Evolutionary conservation across 2,888 invertebrate species (phyloP), one percentile per base, ranked within the genome.

Genomic region (Shargacucullia verbasci): DNA sequence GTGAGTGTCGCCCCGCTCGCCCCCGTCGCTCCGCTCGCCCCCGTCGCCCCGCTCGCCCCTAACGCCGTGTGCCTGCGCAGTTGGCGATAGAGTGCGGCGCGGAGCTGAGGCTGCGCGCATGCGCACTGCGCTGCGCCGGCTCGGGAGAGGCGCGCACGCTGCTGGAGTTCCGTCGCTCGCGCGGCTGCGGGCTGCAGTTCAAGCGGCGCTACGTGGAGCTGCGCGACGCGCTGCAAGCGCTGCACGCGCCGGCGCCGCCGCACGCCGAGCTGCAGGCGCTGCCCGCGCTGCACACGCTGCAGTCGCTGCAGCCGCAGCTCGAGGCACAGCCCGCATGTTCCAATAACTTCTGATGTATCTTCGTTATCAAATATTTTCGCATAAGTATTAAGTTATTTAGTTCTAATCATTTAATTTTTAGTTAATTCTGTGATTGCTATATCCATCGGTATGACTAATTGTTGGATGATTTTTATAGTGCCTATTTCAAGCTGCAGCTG

Each of bases 121-220:
- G 83, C 80, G 86, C 82, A 67, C 77, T 75, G 77, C 70, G 77
- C 74, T 61, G 79, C 71, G 60, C 43, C 58, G 41, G 52, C 13
- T 44, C 72, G 35, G 48, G 68, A 38, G 72, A 14, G 43, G 49
- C 50, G 96, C 96, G 96, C 79, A 95, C 95, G 47, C 96, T 96
- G 57, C 73, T 78, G 57, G 81, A 68, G 67, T 76, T 80, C 66
- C 80, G 81, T 78, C 95, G 98, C 57, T 97, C 97, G 39, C 97
- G 98, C 94, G 99, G 99, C 78, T 98, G 98, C 94, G 99, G 99
- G 44, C 92, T 99, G 65, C 98, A 98, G 86, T 99, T 99, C 91
- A 98, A 99, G 91, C 95, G 97, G 62, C 95, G 96, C 79, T 99
- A 98, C 88, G 91, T 97, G 20, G 96, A 96, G 84, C 95, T 99